Evolutionary conservation across 2,797 vertebrate genomes (phyloP).

Genomic region (Hoplostethus mediterraneus): DNA sequence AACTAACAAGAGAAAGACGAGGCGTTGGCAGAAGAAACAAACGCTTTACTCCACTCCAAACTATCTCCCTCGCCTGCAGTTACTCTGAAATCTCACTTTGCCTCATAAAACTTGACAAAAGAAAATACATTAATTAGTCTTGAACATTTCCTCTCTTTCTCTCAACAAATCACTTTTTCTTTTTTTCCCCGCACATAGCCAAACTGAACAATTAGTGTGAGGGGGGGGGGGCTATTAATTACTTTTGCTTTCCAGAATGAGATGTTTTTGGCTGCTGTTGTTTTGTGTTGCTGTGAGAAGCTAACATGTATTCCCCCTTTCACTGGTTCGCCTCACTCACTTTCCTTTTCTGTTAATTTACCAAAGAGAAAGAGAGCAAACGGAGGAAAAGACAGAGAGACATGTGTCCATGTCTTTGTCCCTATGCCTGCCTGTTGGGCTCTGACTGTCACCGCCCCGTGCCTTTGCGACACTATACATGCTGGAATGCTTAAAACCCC

Average conservation of each 20-base stretch:
- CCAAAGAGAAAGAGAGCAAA: conserved; percentile 16
- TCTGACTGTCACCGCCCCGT: background rate
- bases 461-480: no score
- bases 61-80: conserved; percentile 28
- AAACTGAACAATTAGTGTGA: conserved; percentile 59
- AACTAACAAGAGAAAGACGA: conserved; percentile 41
- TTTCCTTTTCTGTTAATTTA: conserved; percentile 64
- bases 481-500: no score
- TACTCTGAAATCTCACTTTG: conserved; percentile 53
- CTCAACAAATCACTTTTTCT: conserved; percentile 39
- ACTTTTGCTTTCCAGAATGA: conserved; percentile 55
- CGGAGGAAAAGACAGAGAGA: background rate
- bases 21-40: conserved; percentile 53
- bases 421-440: background rate
- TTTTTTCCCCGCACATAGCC: conserved; percentile 37
- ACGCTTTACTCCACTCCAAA: conserved; percentile 65
- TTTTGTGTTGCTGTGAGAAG: conserved; percentile 53
- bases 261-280: conserved; percentile 48
- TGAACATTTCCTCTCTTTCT: conserved; percentile 33
- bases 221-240: conserved; percentile 50
- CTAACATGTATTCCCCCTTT: conserved; percentile 56
- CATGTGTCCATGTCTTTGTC: background rate
- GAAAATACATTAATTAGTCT: conserved; percentile 63
- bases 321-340: conserved; percentile 22
- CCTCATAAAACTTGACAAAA: conserved; percentile 55